phyloP scores from a whole-genome alignment of 2,797 vertebrate species.

The Gambusia yucatana region DNA sequence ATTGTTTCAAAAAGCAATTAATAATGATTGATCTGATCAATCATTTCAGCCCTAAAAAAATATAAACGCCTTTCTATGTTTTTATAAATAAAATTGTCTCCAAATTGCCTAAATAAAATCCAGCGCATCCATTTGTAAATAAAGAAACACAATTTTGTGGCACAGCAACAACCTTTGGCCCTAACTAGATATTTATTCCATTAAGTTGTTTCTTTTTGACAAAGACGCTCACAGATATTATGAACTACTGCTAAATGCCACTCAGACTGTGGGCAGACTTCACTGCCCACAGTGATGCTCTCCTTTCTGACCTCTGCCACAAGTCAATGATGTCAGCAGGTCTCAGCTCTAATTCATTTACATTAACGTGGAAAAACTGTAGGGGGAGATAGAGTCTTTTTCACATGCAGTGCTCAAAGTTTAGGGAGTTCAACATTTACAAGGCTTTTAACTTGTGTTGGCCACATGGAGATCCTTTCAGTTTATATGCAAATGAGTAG shows the following conservation, averaged over 20 bases:
- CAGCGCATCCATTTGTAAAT: neutral
- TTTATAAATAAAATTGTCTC: neutral
- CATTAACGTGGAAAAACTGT: neutral
- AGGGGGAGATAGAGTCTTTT: neutral
- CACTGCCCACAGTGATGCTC: neutral
- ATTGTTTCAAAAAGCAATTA: neutral
- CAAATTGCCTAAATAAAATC: neutral
- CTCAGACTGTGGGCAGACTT: neutral
- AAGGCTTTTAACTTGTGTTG: neutral
- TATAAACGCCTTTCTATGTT: neutral
- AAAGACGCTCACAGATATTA: neutral
- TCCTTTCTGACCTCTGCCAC: neutral
- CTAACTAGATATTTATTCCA: neutral
- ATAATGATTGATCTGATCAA: neutral
- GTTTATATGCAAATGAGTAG: neutral
- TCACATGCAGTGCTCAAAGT: neutral
- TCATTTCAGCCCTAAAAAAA: neutral
- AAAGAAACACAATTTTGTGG: neutral
- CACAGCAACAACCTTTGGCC: neutral
- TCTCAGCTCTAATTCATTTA: neutral
- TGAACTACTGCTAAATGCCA: neutral
- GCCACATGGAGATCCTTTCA: neutral
- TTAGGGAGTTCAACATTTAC: neutral
- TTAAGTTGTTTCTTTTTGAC: neutral
- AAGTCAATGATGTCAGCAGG: too few relatives aligned